Evolutionary conservation across 2,797 vertebrate genomes (phyloP).

Genomic region (Geotria australis): DNA sequence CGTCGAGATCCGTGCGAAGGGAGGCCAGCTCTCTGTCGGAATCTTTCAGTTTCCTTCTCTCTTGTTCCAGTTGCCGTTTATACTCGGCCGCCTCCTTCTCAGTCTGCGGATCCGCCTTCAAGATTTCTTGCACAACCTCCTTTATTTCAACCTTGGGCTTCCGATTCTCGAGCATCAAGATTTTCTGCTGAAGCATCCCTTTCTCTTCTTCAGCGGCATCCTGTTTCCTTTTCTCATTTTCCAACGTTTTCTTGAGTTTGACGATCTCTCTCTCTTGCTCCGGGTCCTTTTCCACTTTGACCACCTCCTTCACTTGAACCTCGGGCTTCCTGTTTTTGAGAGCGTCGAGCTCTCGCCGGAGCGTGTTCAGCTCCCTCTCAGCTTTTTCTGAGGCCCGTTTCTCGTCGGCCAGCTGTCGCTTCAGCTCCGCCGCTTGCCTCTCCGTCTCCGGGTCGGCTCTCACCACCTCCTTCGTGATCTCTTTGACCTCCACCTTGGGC

Average conservation of each 20-base stretch:
- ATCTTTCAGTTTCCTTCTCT: too few species aligned
- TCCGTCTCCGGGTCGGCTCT: not conserved
- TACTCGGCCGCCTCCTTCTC: constrained; percentile 4
- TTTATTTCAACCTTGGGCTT: not conserved
- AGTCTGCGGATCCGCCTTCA: not conserved
- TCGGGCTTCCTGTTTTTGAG: too few species aligned
- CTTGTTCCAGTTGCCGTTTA: constrained; percentile 22
- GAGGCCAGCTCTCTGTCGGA: too few species aligned
- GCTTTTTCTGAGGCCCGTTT: constrained; percentile 46
- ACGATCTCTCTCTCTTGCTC: too few species aligned
- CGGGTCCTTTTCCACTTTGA: too few species aligned
- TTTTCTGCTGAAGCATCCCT: constrained; percentile 44
- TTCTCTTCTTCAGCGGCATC: constrained; percentile 36
- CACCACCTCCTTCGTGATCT: not conserved
- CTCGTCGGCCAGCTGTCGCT: constrained; percentile 55
- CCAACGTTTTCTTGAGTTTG: constrained; percentile 7
- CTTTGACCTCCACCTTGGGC: not conserved
- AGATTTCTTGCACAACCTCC: not conserved
- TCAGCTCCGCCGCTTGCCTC: constrained; percentile 7
- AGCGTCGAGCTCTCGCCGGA: not conserved
- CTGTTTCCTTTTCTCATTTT: constrained; percentile 42
- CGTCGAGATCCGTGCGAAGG: not conserved
- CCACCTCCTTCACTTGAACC: not conserved
- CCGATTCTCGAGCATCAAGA: constrained; percentile 32
- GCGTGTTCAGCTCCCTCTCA: constrained; percentile 18